Base-by-base conservation (phyloP, 2,888 invertebrate species). In the Ornithoptera alexandrae region DNA sequence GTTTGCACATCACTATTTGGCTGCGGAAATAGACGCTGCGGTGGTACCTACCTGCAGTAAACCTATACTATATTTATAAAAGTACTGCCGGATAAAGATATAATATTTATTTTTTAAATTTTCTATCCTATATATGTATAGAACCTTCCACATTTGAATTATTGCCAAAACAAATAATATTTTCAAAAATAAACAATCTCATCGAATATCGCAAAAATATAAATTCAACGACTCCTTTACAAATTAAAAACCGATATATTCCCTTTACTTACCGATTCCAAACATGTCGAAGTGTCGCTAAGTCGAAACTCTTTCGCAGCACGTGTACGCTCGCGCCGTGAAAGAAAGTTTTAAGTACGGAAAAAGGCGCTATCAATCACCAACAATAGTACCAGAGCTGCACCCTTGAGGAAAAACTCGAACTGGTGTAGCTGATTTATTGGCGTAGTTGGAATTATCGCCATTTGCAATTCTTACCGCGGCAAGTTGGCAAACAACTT, bases 391-490 rank as follows among this genome's bases (percentile, higher is more conserved):
- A 79, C 81, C 77, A 56, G 76, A 81, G 85, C 76, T 81, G 84
- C 84, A 83, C 92, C 90, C 90, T 78, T 76, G 84, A 84, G 90
- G 87, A 90, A 92, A 90, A 92, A 89, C 79, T 91, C 86, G 82
- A 85, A 83, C 88, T 84, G 84, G 82, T 83, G 83, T 79, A 75
- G 83, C 86, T 91, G 92, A 92, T 92, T 92, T 92, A 92, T 92
- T 79, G 88, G 83, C 79, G 86, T 88, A 91, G 90, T 92, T 91
- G 81, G 91, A 92, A 92, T 92, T 92, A 92, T 91, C 88, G 86
- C 90, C 86, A 92, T 90, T 92, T 91, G 91, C 92, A 92, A 92
- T 92, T 92, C 90, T 88, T 88, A 85, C 81, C 83, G 82, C 80
- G 83, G 82, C 81, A 83, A 81, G 84, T 81, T 76, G 83, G 84